Evolutionary conservation across 2,113 vertebrate genomes (phyloP).

Genomic region (Nerophis ophidion): DNA sequence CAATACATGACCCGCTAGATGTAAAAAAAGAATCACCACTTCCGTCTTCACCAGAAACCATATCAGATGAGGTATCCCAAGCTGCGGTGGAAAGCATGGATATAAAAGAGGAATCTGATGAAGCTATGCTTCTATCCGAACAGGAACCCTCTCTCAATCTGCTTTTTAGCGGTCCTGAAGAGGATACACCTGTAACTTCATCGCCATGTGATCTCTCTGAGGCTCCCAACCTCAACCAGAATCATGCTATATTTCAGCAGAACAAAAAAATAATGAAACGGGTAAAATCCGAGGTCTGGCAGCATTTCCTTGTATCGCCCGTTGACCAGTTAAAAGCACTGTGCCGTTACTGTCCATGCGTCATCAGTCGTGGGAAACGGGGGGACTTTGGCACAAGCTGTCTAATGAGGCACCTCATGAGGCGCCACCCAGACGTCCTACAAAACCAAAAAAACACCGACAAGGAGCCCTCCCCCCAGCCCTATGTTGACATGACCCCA

Average conservation of each 20-base stretch:
- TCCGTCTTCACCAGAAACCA: conserved; percentile 80
- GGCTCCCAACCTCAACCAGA: conserved; percentile 59
- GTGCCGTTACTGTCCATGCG: conserved; percentile 86
- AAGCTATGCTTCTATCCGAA: conserved; percentile 67
- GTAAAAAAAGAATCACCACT: conserved; percentile 68
- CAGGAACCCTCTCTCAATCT: conserved; percentile 70
- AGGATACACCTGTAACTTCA: conserved; percentile 64
- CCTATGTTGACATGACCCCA: conserved; percentile 72
- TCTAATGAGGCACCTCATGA: conserved; percentile 88
- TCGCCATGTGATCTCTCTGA: conserved; percentile 75
- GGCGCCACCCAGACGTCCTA: conserved; percentile 85
- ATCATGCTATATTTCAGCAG: conserved; percentile 83
- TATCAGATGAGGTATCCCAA: conserved; percentile 63
- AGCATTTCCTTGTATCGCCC: conserved; percentile 87
- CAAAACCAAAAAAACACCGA: conserved; percentile 79
- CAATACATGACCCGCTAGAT: conserved; percentile 71
- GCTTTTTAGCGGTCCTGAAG: conserved; percentile 71
- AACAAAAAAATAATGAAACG: conserved; percentile 90
- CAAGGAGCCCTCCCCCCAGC: conserved; percentile 62
- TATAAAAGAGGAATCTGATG: conserved; percentile 74
- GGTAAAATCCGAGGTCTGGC: conserved; percentile 94
- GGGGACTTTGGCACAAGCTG: conserved; percentile 93
- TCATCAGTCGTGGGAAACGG: conserved; percentile 88
- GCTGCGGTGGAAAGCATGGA: conserved; percentile 56
- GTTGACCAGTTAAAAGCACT: conserved; percentile 89